Base-by-base conservation (phyloP, 2,113 vertebrate genomes). In the Cottus gobio region DNA sequence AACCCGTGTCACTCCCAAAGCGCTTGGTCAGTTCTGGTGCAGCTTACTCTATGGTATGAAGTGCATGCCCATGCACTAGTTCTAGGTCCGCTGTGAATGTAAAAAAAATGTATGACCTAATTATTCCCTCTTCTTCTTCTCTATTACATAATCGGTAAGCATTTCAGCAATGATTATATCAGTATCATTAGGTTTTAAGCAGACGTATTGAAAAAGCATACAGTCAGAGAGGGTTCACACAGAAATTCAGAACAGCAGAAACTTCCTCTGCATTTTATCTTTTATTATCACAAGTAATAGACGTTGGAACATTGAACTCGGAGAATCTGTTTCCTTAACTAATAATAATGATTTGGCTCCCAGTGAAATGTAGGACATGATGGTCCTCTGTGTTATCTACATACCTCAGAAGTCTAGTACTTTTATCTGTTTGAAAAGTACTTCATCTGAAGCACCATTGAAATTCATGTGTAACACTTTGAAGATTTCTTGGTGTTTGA, bases 321-420 rank as follows among this genome's bases (percentile, higher is more conserved):
- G 4, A 74, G 58, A 61, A 42, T 52, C 18, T 63, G 57, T 82
- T 79, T 82, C 42, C 46, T 82, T 70, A 39, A 79, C 72, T 75
- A 65, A 80, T 85, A 80, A 79, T 75, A 79, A 72, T 34, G 39
- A 71, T 82, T 81, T 75, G 0, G 0, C 66, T 76, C 46, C 12
- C 44, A 77, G 67, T 63, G 44, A 82, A 84, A 88, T 86, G 79
- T 87, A 71, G 88, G 85, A 80, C 87, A 44, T 63, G 20, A 42
- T 50, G 48, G 30, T 86, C 65, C 56, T 73, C 65, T 39, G 68
- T 71, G 73, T 85, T 64, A 83, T 89, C 83, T 68, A 52, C 90
- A 79, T 78, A 85, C 82, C 72, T 91, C 79, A 84, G 77, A 87
- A 86, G 89, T 81, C 67, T 48, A 20, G 26, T 74, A 62, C 82